phyloP scores from a whole-genome alignment of 2,797 vertebrate genomes.

The Epinephelus awoara region DNA sequence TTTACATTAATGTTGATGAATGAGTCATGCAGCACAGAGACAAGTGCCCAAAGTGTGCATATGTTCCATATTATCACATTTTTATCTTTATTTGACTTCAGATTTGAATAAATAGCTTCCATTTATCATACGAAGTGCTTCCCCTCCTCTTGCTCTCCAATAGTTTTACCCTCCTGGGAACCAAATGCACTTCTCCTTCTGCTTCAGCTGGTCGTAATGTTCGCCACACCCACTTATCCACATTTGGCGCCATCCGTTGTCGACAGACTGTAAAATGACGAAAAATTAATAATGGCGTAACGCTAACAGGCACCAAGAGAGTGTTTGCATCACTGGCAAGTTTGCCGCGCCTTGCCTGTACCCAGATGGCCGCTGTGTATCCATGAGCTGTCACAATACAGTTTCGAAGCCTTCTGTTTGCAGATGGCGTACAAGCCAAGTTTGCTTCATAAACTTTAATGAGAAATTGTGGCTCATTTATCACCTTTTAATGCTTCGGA shows the following conservation, averaged over 20 bases:
- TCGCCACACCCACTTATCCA: slow-evolving; percentile 2
- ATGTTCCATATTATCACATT: neutral
- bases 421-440: slow-evolving; percentile 37
- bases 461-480: slow-evolving; percentile 53
- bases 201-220: slow-evolving; percentile 4
- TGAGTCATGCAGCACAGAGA: neutral
- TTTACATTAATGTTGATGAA: slow-evolving; percentile 13
- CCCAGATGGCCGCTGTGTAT: slow-evolving; percentile 62
- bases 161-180: neutral
- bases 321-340: slow-evolving; percentile 29
- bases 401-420: slow-evolving; percentile 51
- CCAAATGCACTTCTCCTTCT: neutral
- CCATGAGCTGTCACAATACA: slow-evolving; percentile 43
- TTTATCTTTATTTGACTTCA: slow-evolving; percentile 14
- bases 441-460: slow-evolving; percentile 61
- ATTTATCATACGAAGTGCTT: slow-evolving; percentile 24
- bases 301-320: slow-evolving; percentile 42
- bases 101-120: slow-evolving; percentile 42
- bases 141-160: neutral
- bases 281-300: slow-evolving; percentile 39
- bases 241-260: slow-evolving; percentile 14
- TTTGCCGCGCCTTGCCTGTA: slow-evolving; percentile 20
- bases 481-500: slow-evolving; percentile 44
- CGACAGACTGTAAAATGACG: slow-evolving; percentile 36
- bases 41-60: slow-evolving; percentile 4